Conservation (phyloP, 2,888 invertebrate genomes). For the Globia sparganii region DNA sequence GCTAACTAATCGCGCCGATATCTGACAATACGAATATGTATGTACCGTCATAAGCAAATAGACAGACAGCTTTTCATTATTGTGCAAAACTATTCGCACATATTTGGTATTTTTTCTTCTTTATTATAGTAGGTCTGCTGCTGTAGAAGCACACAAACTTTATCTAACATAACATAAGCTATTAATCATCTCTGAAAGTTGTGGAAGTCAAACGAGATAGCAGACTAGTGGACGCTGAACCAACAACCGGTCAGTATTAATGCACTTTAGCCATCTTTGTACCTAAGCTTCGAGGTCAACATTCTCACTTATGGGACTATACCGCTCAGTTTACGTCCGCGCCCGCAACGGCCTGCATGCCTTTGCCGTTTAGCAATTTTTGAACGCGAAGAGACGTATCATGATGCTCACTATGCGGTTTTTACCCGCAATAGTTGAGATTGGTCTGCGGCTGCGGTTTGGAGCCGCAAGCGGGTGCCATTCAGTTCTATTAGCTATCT, state of each 20-base stretch:
- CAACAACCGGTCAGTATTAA: conserved; percentile 37
- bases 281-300: conserved; percentile 10
- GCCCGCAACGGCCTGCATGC: not conserved
- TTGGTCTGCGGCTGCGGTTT: not conserved
- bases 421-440: not conserved
- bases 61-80: not conserved
- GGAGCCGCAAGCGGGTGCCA: not conserved
- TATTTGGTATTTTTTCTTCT: not conserved
- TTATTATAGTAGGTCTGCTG: not conserved
- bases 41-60: conserved; percentile 8
- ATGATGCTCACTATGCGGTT: not conserved
- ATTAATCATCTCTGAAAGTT: conserved; percentile 44
- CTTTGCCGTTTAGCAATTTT: not conserved
- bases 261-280: conserved; percentile 29
- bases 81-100: not conserved
- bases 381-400: not conserved
- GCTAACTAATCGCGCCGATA: conserved; percentile 33
- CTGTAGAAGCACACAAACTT: conserved; percentile 9
- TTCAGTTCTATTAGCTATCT: not conserved
- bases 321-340: not conserved
- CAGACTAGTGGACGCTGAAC: conserved; percentile 14
- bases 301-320: not conserved
- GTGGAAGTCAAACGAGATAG: conserved; percentile 39
- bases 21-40: conserved; percentile 39
- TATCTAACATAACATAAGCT: conserved; percentile 25